Evolutionary conservation across 2,888 invertebrate genomes (phyloP).

Genomic region (Oscheius onirici): DNA sequence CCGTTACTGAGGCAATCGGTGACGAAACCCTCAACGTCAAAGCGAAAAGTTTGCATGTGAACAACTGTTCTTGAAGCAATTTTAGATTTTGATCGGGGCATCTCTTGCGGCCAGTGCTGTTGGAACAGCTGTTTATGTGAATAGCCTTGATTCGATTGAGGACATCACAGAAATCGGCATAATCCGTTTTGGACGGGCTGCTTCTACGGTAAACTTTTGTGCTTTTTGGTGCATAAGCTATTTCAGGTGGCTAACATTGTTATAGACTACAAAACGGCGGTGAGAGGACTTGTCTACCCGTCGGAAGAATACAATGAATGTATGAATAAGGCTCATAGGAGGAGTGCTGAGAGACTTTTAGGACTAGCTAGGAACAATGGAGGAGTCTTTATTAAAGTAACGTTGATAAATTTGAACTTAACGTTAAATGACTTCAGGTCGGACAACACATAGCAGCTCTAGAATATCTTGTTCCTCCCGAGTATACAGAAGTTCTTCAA

Average conservation of each 20-base stretch:
- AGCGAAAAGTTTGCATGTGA: background rate
- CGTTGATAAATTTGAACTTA: background rate
- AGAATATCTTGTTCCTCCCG: slow-evolving; percentile 90
- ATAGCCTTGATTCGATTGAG: background rate
- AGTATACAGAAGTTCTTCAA: slow-evolving; percentile 90
- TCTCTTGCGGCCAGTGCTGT: background rate
- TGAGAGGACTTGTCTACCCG: slow-evolving; percentile 44
- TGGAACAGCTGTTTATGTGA: slow-evolving; percentile 10
- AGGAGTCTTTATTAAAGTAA: slow-evolving; percentile 92
- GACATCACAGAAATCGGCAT: slow-evolving; percentile 77
- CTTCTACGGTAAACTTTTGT: slow-evolving; percentile 77
- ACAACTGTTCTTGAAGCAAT: background rate
- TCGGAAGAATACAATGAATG: slow-evolving; percentile 51
- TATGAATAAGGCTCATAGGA: slow-evolving; percentile 79
- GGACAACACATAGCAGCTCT: slow-evolving; percentile 94
- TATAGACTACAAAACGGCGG: slow-evolving; percentile 52
- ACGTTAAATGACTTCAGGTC: slow-evolving; percentile 51
- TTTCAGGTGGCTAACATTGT: slow-evolving; percentile 53
- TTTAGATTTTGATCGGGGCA: background rate
- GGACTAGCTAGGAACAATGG: slow-evolving; percentile 89
- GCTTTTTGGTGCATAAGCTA: background rate
- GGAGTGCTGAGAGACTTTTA: slow-evolving; percentile 86
- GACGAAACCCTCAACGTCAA: background rate
- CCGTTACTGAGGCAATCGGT: background rate
- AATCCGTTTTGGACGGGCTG: slow-evolving; percentile 87